Evolutionary conservation across 30 jellyfish, hydroid and myxozoan genomes (phyloP), one percentile per base, ranked within the genome.

Genomic region (Pelagia noctiluca): DNA sequence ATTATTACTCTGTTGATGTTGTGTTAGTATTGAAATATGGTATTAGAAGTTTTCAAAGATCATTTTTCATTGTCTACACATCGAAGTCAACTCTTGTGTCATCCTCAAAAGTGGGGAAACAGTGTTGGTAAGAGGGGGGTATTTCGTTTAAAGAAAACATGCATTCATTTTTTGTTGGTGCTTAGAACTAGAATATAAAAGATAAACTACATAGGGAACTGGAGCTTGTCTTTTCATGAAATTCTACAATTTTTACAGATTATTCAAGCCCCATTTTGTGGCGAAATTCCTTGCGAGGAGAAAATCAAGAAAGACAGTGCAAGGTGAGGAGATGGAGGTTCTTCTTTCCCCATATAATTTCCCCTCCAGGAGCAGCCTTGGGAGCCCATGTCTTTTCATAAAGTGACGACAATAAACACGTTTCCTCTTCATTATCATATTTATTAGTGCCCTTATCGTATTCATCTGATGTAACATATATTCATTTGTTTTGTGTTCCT

Each of bases 211-310:
- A 16, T 16, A 5, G 8, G 8, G 57, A 42, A 16, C 57, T 42
- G 57, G 16, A 16, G 16, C 8, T 5, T 42, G 8, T 33, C 18
- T 37, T 25, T 30, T 12, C 75, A 33, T 70, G 19, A n/a, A 0
- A 26, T 19, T 52, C 4, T 52, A 3, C 68, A 10, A 8, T 18
- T 53, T 80, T 48, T 91, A 21, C 57, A 95, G 99, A 63, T 95
- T 69, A 88, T 95, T 31, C 96, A 83, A 52, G 90, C 97, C 37
- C 99, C 99, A 50, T 95, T 95, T 94, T 95, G 99, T 76, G 97
- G 97, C 16, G 97, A 68, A 16, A 83, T 46, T 22, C 85, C 84
- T 1, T 95, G 99, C 71, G 99, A 95, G 75, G 97, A 85, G 53
- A 68, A 63, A 37, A 89, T 95, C 75, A 95, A 89, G 89, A 89